phyloP scores from a whole-genome alignment of 2,113 vertebrate genomes.

The Hepsetus odoe region DNA sequence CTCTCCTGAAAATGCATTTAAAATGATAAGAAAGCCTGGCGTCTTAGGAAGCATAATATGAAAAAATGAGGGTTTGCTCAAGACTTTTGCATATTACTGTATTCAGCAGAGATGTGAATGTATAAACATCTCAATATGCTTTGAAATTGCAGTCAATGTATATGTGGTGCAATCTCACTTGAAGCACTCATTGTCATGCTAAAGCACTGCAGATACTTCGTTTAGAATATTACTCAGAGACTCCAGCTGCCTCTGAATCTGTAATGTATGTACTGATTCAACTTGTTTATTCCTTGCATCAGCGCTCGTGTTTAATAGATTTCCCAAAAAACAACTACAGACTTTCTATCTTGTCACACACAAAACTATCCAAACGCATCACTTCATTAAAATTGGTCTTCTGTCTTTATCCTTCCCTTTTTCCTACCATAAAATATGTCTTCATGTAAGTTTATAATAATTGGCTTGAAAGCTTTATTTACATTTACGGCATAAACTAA shows the following conservation, averaged over 20 bases:
- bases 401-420: neutral
- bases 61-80: too few species aligned
- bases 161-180: slow-evolving; percentile 13
- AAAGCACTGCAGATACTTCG: slow-evolving; percentile 15
- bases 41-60: too few species aligned
- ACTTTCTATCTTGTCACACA: neutral
- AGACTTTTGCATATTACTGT: too few species aligned
- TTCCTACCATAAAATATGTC: too few species aligned
- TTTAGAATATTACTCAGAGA: slow-evolving; percentile 12
- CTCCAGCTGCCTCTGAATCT: slow-evolving; percentile 36
- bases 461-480: too few species aligned
- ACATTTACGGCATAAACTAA: too few species aligned
- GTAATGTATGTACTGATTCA: slow-evolving; percentile 30
- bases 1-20: too few species aligned
- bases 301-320: slow-evolving; percentile 59
- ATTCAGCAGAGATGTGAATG: too few species aligned
- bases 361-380: neutral
- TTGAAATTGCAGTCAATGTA: slow-evolving; percentile 24
- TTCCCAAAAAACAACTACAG: slow-evolving; percentile 29
- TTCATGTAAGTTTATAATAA: too few species aligned
- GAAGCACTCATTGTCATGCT: neutral
- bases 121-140: neutral
- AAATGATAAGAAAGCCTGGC: too few species aligned
- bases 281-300: slow-evolving; percentile 42
- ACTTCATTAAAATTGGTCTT: neutral